A percentile compares a stretch with the other conserved stretches of the same genome.
phyloP scores from a whole-genome alignment of 2,888 invertebrate species.

The Nomada lathburiana region DNA sequence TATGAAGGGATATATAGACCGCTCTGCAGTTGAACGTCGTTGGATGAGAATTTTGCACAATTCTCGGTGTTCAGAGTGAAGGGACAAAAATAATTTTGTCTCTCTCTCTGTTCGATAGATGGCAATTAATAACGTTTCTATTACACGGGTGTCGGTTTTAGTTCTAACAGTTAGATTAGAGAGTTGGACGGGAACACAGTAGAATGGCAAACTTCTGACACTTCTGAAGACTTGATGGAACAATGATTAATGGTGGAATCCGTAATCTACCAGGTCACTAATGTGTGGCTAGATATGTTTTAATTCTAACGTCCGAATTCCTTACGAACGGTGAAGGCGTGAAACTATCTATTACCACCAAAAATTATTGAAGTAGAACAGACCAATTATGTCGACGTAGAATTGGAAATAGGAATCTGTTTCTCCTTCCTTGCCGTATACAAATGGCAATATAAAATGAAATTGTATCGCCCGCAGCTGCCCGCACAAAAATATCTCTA shows the following conservation, averaged over 20 bases:
- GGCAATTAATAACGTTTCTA: too few relatives aligned
- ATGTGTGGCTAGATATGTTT: background rate
- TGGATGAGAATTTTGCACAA: too few relatives aligned
- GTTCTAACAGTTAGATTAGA: background rate
- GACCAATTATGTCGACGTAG: background rate
- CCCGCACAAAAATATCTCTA: too few relatives aligned
- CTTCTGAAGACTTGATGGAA: background rate
- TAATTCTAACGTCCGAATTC: background rate
- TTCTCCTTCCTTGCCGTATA: background rate
- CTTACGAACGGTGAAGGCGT: background rate
- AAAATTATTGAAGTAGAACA: conserved; percentile 2
- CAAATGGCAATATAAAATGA: background rate
- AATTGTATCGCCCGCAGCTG: too few relatives aligned
- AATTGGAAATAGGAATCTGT: background rate
- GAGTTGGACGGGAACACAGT: background rate
- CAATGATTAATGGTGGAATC: background rate
- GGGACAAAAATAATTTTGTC: too few relatives aligned
- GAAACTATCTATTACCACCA: conserved; percentile 10
- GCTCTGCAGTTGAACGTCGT: background rate
- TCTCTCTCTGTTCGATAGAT: too few relatives aligned
- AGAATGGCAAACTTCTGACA: background rate
- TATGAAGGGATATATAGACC: background rate
- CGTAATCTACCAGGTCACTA: background rate
- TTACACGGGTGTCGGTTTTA: too few relatives aligned
- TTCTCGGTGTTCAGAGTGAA: too few relatives aligned